Conservation (phyloP, 2,113 vertebrate species). For the Actenoides lindsayi region DNA sequence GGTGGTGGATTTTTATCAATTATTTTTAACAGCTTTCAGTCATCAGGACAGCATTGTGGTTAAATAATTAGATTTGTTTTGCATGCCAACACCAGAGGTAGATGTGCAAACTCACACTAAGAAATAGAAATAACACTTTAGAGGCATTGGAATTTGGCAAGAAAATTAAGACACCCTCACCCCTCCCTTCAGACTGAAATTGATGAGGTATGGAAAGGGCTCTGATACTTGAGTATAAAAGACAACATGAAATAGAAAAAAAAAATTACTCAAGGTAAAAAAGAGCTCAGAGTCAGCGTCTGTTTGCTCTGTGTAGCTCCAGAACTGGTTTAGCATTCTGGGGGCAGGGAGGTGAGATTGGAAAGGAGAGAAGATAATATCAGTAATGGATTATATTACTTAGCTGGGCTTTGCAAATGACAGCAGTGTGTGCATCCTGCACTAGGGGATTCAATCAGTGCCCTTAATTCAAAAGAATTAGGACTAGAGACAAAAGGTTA, state of each 20-base stretch:
- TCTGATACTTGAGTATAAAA: neutral
- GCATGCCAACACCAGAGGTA: neutral
- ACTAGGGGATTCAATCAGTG: neutral
- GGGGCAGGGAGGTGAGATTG: neutral
- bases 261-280: neutral
- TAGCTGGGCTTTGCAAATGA: neutral
- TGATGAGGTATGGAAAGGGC: neutral
- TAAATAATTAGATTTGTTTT: neutral
- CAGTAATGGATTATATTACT: neutral
- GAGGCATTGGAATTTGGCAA: neutral
- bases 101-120: neutral
- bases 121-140: neutral
- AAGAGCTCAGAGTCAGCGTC: neutral
- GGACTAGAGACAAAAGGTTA: neutral
- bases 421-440: neutral
- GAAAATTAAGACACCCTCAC: neutral
- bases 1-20: neutral
- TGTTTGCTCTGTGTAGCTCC: neutral
- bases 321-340: neutral
- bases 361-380: neutral
- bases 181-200: neutral
- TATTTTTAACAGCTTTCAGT: neutral
- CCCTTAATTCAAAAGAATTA: constrained; percentile 5
- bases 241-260: neutral
- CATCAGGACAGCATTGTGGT: neutral